Evolutionary conservation across 1,140 invertebrate genomes (phyloP), one percentile per base, ranked within the genome.

Genomic region (Dinothrombium tinctorium): DNA sequence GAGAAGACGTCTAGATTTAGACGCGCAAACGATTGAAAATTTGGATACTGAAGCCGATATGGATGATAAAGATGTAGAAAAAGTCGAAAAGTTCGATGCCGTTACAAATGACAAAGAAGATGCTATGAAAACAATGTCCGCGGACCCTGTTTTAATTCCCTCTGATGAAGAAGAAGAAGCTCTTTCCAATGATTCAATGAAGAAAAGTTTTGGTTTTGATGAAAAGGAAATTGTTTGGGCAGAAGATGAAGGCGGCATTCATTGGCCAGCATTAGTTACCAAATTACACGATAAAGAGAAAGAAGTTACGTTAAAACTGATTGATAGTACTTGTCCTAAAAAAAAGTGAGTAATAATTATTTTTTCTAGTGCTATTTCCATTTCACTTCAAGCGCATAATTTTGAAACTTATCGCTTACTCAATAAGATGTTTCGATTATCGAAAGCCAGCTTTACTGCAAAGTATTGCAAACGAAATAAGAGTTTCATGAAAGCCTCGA

Each of bases 211-310:
- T 32, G 40, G 40, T 11, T 46, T 46, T 33, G 19, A 23, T 12
- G 23, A 37, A 4, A 37, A 42, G 19, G 41, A 46, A 12, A 39
- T 47, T 17, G 45, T 46, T 31, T 47, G 45, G 45, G 41, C 33
- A 6, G 37, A 46, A 40, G 12, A 7, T 11, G 15, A 14, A 19
- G 32, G 31, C 33, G 15, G 11, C 15, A 26, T 38, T 14, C 26
- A 36, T 20, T 44, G 45, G 45, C 45, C 45, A 20, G 45, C 45
- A 7, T 32, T 47, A 20, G 45, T 47, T n/a, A 25, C 22, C 17
- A 29, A 42, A 11, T 37, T 46, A 5, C 14, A 35, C 14, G 9
- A 12, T 7, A 28, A 32, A 8, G 19, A 28, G 14, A 21, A 28
- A 37, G 32, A 33, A 15, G 25, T 41, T 12, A 19, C 26, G 2